Conservation (phyloP, 1,140 invertebrate genomes). For the Augochlora pura region DNA sequence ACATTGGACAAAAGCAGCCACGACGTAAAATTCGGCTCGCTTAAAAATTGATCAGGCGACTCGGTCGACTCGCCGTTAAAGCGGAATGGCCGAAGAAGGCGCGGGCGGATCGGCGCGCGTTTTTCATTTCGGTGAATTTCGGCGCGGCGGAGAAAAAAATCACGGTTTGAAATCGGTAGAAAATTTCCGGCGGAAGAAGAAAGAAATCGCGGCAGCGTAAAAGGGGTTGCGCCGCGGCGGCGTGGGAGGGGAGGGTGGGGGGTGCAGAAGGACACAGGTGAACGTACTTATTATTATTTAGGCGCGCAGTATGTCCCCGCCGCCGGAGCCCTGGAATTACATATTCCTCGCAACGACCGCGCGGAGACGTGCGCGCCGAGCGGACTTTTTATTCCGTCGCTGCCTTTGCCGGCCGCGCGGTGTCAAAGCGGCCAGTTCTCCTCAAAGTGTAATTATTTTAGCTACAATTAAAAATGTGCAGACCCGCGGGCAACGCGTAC, state of each 20-base stretch:
- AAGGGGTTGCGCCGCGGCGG: background rate
- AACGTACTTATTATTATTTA: conserved; percentile 66
- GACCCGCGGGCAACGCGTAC: conserved; percentile 61
- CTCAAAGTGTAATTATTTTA: conserved; percentile 79
- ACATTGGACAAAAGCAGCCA: no score
- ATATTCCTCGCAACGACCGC: conserved; percentile 67
- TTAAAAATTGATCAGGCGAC: no score
- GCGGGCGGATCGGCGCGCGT: no score
- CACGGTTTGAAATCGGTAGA: background rate
- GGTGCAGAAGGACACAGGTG: conserved; percentile 38
- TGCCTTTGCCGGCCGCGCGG: conserved; percentile 63
- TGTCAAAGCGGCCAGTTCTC: conserved; percentile 72
- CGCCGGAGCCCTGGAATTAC: conserved; percentile 65
- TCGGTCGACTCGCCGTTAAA: no score
- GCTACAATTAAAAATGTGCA: conserved; percentile 77
- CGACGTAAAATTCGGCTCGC: no score
- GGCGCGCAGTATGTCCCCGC: conserved; percentile 56
- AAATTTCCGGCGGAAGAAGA: background rate
- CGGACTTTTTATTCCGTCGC: conserved; percentile 63
- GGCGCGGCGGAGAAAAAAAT: background rate
- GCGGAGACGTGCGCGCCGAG: conserved; percentile 53
- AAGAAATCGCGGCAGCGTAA: background rate
- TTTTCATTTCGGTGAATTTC: no score
- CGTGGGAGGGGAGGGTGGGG: background rate
- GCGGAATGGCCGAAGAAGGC: background rate